Conservation (phyloP, 2,888 invertebrate species). For the Tethea ocularis region DNA sequence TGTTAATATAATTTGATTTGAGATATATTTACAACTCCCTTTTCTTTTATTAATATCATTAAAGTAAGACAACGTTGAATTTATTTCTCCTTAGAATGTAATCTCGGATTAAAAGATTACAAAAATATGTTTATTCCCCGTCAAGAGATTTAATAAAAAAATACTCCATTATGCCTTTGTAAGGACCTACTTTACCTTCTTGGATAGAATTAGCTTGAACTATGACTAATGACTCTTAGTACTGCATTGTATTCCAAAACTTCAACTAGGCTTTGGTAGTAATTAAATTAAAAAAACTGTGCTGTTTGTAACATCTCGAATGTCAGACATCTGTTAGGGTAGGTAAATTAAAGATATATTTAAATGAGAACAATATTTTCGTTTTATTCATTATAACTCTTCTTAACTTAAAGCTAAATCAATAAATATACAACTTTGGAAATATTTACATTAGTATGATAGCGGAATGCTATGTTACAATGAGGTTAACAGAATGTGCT, state of each 20-base stretch:
- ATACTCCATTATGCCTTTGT: neutral
- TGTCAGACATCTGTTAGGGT: slow-evolving; percentile 13
- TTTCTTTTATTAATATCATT: neutral
- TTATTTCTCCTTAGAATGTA: neutral
- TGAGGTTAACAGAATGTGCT: slow-evolving; percentile 44
- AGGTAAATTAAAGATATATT: slow-evolving; percentile 53
- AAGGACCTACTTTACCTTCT: neutral
- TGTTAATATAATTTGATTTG: too few relatives aligned
- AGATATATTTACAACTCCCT: too few relatives aligned
- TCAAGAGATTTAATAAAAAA: neutral
- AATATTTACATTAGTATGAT: slow-evolving; percentile 68
- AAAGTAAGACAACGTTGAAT: neutral
- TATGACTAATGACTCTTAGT: neutral
- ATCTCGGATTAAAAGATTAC: neutral
- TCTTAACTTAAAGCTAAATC: slow-evolving; percentile 61
- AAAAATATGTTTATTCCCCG: neutral
- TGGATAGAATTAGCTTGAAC: neutral
- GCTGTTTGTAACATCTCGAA: neutral
- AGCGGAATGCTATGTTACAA: slow-evolving; percentile 62
- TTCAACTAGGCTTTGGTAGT: too few relatives aligned
- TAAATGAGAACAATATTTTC: slow-evolving; percentile 62
- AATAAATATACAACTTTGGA: slow-evolving; percentile 80
- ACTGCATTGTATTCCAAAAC: too few relatives aligned
- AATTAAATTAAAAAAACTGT: too few relatives aligned
- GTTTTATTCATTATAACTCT: slow-evolving; percentile 65